Evolutionary conservation across 2,888 invertebrate genomes (phyloP).

Genomic region (Morpho deidamia): DNA sequence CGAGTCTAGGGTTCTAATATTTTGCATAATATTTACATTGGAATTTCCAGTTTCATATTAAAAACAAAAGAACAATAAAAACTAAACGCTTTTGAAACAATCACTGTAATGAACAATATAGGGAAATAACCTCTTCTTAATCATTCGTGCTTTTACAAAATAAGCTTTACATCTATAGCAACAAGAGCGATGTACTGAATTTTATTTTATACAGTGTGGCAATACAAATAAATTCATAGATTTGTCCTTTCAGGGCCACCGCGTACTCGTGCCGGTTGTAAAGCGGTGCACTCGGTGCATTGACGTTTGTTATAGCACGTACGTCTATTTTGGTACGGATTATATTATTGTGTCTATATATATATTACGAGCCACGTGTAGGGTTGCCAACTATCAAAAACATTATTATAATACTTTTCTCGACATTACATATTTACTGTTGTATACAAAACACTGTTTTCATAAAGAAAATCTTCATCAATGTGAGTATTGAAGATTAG

Average conservation of each 20-base stretch:
- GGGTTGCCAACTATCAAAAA: no score
- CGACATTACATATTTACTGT: no score
- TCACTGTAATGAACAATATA: neutral
- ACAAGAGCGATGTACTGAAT: neutral
- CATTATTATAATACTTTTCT: no score
- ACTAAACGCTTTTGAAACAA: neutral
- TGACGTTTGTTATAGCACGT: conserved; percentile 2
- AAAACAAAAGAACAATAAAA: no score
- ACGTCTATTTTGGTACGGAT: conserved; percentile 1
- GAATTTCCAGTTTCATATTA: no score
- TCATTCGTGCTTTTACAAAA: neutral
- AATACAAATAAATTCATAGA: neutral
- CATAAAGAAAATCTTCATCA: no score
- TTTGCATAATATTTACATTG: no score
- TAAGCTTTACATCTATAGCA: neutral
- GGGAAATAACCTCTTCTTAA: neutral
- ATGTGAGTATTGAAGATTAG: no score
- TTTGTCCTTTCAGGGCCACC: neutral
- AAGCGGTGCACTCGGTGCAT: neutral
- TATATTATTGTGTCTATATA: neutral
- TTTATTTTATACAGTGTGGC: neutral
- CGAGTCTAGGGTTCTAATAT: no score
- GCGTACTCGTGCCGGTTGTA: neutral
- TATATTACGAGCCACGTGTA: neutral
- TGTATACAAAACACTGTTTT: no score